These are phyloP conservation scores for Magallana ariakensis DNA, from an alignment of 1,140 invertebrate species.

Conservation along the genomic window DNA sequence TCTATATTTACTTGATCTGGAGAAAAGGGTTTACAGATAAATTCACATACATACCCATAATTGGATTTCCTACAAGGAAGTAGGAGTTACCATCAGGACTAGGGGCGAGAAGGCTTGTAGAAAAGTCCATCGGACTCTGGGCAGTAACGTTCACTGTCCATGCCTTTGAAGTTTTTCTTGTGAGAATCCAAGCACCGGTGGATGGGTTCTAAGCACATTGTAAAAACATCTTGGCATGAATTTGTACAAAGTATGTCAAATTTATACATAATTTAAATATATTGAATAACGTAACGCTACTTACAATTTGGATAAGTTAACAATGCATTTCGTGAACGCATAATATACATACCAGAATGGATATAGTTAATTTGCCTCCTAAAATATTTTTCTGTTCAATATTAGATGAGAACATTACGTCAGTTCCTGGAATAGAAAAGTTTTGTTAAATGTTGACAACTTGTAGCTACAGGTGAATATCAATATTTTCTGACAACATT, in stretches of 20 bases:
- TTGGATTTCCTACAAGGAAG: not conserved
- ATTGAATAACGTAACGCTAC: too few relatives aligned
- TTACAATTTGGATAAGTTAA: too few relatives aligned
- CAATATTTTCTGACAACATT: too few relatives aligned
- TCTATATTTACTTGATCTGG: not conserved
- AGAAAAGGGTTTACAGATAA: not conserved
- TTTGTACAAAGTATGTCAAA: too few relatives aligned
- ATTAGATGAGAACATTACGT: not conserved
- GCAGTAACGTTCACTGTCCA: conserved; percentile 38
- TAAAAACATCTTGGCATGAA: not conserved
- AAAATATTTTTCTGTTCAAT: not conserved
- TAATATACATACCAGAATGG: not conserved
- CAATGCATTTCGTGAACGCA: not conserved
- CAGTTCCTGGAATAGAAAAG: not conserved
- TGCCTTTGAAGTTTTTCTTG: not conserved
- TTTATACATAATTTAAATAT: too few relatives aligned
- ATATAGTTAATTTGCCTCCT: not conserved
- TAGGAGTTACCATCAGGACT: not conserved
- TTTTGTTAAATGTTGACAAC: too few relatives aligned
- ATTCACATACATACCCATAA: not conserved
- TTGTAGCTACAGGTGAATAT: too few relatives aligned
- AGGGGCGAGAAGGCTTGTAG: not conserved
- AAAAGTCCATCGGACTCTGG: conserved; percentile 33
- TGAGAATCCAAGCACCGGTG: not conserved
- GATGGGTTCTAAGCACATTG: not conserved